Percentiles rank a stretch among this genome's conserved stretches.
phyloP scores from a whole-genome alignment of 2,888 invertebrate genomes.

The Coenonympha glycerion region DNA sequence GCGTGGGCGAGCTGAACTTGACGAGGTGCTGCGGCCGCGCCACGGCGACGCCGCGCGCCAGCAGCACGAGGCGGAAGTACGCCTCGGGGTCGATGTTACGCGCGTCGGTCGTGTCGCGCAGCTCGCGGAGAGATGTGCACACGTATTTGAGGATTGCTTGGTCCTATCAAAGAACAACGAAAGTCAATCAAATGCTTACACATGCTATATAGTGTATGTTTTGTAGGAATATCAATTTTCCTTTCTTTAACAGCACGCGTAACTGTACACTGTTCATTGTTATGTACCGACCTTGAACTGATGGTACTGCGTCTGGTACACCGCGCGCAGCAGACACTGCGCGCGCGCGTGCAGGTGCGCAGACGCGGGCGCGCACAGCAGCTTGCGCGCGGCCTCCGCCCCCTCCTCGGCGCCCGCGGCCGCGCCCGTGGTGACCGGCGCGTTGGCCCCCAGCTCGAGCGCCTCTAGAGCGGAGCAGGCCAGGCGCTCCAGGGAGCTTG shows the following conservation, averaged over 20 bases:
- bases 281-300: conserved; percentile 82
- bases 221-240: too few relatives aligned
- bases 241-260: too few relatives aligned
- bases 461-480: conserved; percentile 67
- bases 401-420: conserved; percentile 49
- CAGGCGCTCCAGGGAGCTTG: conserved; percentile 61
- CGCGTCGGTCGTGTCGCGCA: conserved; percentile 78
- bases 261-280: not conserved
- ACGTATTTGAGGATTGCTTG: conserved; percentile 89
- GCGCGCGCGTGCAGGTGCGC: conserved; percentile 73
- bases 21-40: conserved; percentile 87
- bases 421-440: conserved; percentile 35
- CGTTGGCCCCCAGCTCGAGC: conserved; percentile 58
- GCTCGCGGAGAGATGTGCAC: conserved; percentile 78
- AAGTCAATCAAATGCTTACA: too few relatives aligned
- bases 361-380: conserved; percentile 66
- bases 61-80: conserved; percentile 88
- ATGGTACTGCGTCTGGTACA: conserved; percentile 87
- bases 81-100: conserved; percentile 91
- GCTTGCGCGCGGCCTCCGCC: conserved; percentile 51
- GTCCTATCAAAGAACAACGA: conserved; percentile 71
- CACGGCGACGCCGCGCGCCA: conserved; percentile 89
- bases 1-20: conserved; percentile 59
- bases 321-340: conserved; percentile 87
- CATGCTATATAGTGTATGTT: too few relatives aligned